phyloP scores from a whole-genome alignment of 2,113 vertebrate genomes.

The Xiphorhynchus elegans region DNA sequence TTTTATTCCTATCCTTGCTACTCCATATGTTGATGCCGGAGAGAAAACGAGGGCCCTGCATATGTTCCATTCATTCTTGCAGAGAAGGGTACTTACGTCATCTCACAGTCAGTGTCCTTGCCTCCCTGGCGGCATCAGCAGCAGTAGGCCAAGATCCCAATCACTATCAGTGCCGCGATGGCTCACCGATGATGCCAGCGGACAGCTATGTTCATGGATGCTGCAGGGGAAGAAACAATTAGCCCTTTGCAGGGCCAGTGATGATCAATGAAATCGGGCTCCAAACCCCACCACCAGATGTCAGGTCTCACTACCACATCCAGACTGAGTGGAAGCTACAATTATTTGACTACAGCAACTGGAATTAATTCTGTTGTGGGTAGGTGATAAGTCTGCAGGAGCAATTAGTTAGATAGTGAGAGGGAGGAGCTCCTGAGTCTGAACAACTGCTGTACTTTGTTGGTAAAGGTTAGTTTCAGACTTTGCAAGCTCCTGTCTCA shows the following conservation, averaged over 20 bases:
- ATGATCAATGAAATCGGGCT: background rate
- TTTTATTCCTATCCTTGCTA: background rate
- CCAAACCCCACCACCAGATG: background rate
- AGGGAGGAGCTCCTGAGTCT: background rate
- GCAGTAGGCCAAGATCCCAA: constrained; percentile 80
- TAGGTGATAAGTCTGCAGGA: background rate
- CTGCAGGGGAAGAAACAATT: constrained; percentile 63
- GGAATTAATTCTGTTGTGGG: background rate
- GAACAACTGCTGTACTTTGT: background rate
- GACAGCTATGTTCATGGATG: constrained; percentile 86
- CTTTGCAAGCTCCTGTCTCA: background rate
- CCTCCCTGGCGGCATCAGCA: constrained; percentile 73
- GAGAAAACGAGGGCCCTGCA: background rate
- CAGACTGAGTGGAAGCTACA: background rate
- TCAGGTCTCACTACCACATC: background rate
- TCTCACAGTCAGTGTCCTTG: constrained; percentile 4
- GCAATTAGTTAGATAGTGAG: background rate
- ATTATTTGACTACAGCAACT: background rate
- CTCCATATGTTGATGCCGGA: background rate
- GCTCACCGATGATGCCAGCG: constrained; percentile 77
- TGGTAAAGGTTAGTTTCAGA: background rate
- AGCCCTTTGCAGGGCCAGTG: background rate
- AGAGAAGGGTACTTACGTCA: constrained; percentile 67
- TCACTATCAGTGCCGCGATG: constrained; percentile 66
- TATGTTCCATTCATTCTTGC: background rate